Percentiles rank a stretch among this genome's conserved stretches.
Evolutionary conservation across 2,797 vertebrate species (phyloP).

Genomic region (Acanthurus leucopareius): DNA sequence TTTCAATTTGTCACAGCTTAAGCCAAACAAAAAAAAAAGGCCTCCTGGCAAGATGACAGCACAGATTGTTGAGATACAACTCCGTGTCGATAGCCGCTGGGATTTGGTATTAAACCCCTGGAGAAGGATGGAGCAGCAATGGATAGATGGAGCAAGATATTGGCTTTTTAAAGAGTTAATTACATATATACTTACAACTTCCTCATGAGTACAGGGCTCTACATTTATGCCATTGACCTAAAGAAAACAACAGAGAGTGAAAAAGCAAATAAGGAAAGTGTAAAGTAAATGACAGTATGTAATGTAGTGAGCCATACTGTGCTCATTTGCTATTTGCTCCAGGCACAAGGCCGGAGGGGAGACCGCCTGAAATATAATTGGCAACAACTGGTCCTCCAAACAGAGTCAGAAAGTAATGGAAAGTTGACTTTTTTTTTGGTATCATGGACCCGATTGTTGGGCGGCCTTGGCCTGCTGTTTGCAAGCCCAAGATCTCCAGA

Average conservation of each 20-base stretch:
- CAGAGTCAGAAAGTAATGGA: neutral
- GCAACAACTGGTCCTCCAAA: neutral
- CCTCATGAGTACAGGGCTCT: conserved; percentile 92
- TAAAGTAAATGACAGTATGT: neutral
- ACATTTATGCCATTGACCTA: conserved; percentile 97
- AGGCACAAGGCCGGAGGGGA: neutral
- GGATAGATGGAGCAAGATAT: conserved; percentile 19
- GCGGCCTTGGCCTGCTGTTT: no score
- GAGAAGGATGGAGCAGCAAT: conserved; percentile 2
- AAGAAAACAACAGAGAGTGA: conserved; percentile 53
- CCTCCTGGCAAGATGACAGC: conserved; percentile 41
- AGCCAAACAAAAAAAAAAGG: conserved; percentile 44
- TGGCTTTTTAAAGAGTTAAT: conserved; percentile 35
- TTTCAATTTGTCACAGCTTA: conserved; percentile 44
- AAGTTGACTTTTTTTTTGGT: neutral
- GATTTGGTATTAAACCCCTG: conserved; percentile 21
- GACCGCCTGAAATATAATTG: neutral
- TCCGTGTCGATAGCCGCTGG: conserved; percentile 18
- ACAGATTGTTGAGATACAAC: conserved; percentile 17
- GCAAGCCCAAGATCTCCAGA: neutral
- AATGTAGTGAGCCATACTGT: neutral
- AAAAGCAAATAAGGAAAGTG: conserved; percentile 21
- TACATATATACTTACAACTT: conserved; percentile 92
- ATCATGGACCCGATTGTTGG: neutral
- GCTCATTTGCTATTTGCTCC: no score